Percentiles rank a stretch among this genome's conserved stretches.
Evolutionary conservation across 2,797 vertebrate species (phyloP).

Genomic region (Typhlichthys eigenmanni): DNA sequence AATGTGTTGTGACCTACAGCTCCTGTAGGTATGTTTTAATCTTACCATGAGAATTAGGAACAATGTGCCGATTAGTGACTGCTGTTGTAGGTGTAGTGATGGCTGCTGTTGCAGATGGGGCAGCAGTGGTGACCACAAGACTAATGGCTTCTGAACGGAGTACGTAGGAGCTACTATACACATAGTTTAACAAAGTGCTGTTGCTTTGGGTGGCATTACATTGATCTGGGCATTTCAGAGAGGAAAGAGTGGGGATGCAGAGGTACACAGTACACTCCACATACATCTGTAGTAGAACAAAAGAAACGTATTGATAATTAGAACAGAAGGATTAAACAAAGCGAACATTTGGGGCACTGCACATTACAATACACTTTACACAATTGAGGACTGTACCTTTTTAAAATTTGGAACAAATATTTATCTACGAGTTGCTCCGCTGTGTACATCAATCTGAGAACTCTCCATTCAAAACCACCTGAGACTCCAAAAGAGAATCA

Average conservation of each 20-base stretch:
- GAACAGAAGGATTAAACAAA: neutral
- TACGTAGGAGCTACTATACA: constrained; percentile 50
- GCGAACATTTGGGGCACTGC: too few species aligned
- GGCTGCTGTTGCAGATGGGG: neutral
- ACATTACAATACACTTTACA: neutral
- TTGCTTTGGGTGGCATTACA: constrained; percentile 15
- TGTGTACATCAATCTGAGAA: too few species aligned
- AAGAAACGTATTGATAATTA: neutral
- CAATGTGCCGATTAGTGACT: neutral
- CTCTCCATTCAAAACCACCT: too few species aligned
- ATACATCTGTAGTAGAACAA: constrained; percentile 58
- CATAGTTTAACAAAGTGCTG: neutral
- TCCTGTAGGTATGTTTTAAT: neutral
- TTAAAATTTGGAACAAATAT: too few species aligned
- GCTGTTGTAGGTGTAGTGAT: neutral
- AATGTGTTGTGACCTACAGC: too few species aligned
- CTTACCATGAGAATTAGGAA: neutral
- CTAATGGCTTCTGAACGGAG: constrained; percentile 55
- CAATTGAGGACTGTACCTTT: neutral
- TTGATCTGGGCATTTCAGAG: constrained; percentile 50
- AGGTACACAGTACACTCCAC: constrained; percentile 63
- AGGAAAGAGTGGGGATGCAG: constrained; percentile 59
- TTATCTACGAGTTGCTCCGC: too few species aligned
- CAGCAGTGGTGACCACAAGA: constrained; percentile 28
- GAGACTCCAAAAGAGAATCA: too few species aligned